Evolutionary conservation across 2,113 vertebrate species (phyloP).

Genomic region (Hypanus sabinus): DNA sequence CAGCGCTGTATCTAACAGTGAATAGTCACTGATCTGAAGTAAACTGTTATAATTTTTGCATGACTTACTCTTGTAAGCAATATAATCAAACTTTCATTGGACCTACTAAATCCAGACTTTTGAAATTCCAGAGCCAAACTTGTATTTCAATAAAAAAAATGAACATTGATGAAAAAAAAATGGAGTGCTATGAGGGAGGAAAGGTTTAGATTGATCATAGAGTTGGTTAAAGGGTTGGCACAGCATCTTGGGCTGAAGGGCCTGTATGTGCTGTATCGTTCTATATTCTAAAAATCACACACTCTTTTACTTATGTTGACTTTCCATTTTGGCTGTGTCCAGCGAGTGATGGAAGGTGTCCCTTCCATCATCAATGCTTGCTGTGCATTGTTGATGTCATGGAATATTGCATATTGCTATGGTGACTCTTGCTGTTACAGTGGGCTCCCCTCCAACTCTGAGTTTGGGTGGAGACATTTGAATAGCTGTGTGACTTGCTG

Average conservation of each 20-base stretch:
- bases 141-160: neutral
- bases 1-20: neutral
- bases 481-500: conserved; percentile 3
- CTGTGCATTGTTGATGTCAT: neutral
- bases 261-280: too few species aligned
- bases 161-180: too few species aligned
- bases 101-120: neutral
- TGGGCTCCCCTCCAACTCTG: neutral
- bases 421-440: neutral
- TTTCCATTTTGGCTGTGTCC: neutral
- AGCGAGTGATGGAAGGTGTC: neutral
- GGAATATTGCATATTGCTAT: neutral
- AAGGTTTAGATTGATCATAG: too few species aligned
- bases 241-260: too few species aligned
- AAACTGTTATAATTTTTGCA: neutral
- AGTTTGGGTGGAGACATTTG: neutral
- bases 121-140: neutral
- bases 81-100: neutral
- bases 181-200: too few species aligned
- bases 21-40: neutral
- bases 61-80: neutral
- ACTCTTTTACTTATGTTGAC: neutral
- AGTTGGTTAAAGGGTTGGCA: too few species aligned
- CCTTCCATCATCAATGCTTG: neutral
- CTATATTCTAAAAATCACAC: neutral